Evolutionary conservation across 1,140 invertebrate genomes (phyloP), one percentile per base, ranked within the genome.

Genomic region (Zaprionus nigranus): DNA sequence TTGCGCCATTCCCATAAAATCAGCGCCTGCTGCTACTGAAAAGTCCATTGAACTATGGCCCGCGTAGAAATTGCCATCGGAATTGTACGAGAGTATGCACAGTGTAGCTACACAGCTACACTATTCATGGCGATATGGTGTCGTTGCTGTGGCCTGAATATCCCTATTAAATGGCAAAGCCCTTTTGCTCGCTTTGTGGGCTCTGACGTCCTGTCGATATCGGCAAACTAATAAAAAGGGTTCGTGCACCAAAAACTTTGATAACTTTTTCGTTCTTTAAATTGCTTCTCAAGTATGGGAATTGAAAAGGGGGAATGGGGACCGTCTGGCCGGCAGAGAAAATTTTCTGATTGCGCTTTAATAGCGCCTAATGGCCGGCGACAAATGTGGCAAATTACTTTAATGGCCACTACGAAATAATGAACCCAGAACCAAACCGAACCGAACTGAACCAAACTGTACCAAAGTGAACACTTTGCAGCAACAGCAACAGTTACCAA

Each of bases 351-450:
- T 88, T 88, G 84, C 84, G 68, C 84, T 88, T 88, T 88, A 90
- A 88, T 90, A 77, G 85, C 64, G 53, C 78, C 81, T 90, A 88
- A 88, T 90, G 81, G 75, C 72, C 78, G 86, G 86, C 84, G 81
- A 88, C 86, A 85, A 88, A 79, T 85, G 81, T 90, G 85, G 85
- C 84, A 90, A 88, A 90, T 88, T 90, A 85, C 82, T 85, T 85
- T 85, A 88, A 86, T 85, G 79, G 81, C 46, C 65, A 74, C 84
- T 79, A 49, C 75, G 68, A 90, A 84, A 88, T 87, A 88, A 87
- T 87, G 83, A 87, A 84, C 84, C 80, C 74, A 69, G 1, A 46
- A 38, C 36, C 36, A 13, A 38, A 38, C 36, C 73, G 1, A 46
- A 38, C 36, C 36, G 36, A 38, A 38, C 36, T 13, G 36, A 38